These are phyloP conservation scores for Trachelus iudaicus DNA, from an alignment of 2,888 invertebrate species.

Conservation along the genomic window DNA sequence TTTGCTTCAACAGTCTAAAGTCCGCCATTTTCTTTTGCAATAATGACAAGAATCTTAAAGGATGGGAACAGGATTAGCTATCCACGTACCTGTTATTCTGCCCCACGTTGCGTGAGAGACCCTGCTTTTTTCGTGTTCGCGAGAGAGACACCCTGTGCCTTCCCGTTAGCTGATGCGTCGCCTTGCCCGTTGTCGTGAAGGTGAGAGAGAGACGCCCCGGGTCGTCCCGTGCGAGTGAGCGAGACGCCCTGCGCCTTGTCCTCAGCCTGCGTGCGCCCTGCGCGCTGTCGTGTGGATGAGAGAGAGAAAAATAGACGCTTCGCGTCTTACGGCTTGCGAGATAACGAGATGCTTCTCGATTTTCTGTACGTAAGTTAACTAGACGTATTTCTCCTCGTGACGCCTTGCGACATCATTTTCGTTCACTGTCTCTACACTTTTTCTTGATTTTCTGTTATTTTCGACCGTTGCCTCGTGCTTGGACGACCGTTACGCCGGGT, in stretches of 20 bases:
- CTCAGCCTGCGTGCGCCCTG: too few species aligned
- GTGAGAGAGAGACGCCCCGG: neutral
- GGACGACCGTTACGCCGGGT: constrained; percentile 12
- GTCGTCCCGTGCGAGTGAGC: too few species aligned
- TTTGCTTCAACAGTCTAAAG: neutral
- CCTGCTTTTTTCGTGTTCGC: too few species aligned
- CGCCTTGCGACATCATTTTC: constrained; percentile 7
- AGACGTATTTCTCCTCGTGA: constrained; percentile 12
- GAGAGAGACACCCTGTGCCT: too few species aligned
- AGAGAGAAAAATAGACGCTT: constrained; percentile 13
- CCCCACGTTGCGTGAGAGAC: constrained; percentile 4
- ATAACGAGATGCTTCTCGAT: constrained; percentile 12
- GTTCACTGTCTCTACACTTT: neutral
- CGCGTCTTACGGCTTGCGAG: constrained; percentile 13
- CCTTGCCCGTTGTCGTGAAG: too few species aligned
- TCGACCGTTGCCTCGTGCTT: too few species aligned
- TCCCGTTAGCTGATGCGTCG: too few species aligned
- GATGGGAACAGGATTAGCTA: constrained; percentile 11
- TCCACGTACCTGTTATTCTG: constrained; percentile 12
- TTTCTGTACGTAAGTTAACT: constrained; percentile 17
- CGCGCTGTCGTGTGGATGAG: too few species aligned
- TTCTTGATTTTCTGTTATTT: neutral
- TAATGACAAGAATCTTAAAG: neutral
- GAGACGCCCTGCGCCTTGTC: neutral
- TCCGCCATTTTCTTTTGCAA: constrained; percentile 17